Evolutionary conservation across 2,888 invertebrate species (phyloP).

Genomic region (Octonoba sinensis): DNA sequence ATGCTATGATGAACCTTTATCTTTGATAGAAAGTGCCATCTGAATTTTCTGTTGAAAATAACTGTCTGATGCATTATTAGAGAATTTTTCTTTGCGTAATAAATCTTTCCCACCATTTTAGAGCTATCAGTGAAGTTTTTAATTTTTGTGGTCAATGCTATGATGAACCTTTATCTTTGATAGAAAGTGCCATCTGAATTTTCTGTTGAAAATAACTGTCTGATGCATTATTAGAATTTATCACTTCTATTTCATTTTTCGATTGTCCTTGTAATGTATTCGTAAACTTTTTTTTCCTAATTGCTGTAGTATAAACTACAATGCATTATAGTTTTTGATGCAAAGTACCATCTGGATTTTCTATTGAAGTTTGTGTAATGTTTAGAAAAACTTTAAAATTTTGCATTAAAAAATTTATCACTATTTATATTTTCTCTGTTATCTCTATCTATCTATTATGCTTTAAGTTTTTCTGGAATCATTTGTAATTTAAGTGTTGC

Average conservation of each 20-base stretch:
- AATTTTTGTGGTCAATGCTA: background rate
- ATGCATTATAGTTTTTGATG: conserved; percentile 65
- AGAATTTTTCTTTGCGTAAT: background rate
- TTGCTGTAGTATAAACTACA: background rate
- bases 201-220: conserved; percentile 28
- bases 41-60: conserved; percentile 45
- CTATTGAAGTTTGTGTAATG: too few species aligned
- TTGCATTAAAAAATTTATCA: too few species aligned
- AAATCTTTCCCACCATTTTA: too few species aligned
- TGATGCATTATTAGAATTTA: conserved; percentile 12
- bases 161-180: conserved; percentile 58
- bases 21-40: conserved; percentile 68
- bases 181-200: conserved; percentile 67
- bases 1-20: conserved; percentile 29
- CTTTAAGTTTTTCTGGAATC: too few species aligned
- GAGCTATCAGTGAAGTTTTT: background rate
- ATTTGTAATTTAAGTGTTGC: too few species aligned
- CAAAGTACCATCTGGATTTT: conserved; percentile 67
- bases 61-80: conserved; percentile 19
- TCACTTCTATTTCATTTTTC: too few species aligned
- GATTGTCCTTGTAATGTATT: too few species aligned
- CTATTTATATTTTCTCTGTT: too few species aligned
- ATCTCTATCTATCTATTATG: too few species aligned
- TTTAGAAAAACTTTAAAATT: too few species aligned
- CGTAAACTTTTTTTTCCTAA: too few species aligned